A percentile compares a stretch with the other conserved stretches of the same genome.
Evolutionary conservation across 2,113 vertebrate genomes (phyloP).

Genomic region (Pholis gunnellus): DNA sequence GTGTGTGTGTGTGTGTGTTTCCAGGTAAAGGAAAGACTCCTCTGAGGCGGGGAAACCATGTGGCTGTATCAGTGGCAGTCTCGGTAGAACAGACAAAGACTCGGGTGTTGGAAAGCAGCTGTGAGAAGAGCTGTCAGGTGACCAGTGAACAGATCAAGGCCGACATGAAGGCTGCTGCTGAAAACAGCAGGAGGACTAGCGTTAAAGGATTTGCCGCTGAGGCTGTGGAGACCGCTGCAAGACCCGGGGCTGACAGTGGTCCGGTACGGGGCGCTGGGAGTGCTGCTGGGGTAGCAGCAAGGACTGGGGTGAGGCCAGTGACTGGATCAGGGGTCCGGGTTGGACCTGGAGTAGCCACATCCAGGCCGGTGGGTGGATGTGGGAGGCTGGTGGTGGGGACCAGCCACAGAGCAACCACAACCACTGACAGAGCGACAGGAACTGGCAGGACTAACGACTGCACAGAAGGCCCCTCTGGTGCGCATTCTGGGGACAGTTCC

Average conservation of each 20-base stretch:
- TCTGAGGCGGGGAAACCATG: slow-evolving; percentile 84
- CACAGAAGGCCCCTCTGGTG: background rate
- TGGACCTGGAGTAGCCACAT: slow-evolving; percentile 22
- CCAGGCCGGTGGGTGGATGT: slow-evolving; percentile 26
- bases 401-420: slow-evolving; percentile 8
- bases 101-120: slow-evolving; percentile 85
- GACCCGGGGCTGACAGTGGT: slow-evolving; percentile 42
- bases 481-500: background rate
- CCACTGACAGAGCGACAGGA: slow-evolving; percentile 27
- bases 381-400: slow-evolving; percentile 20
- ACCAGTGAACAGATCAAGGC: slow-evolving; percentile 99
- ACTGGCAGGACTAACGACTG: slow-evolving; percentile 16
- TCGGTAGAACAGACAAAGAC: background rate
- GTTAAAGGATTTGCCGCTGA: slow-evolving; percentile 37
- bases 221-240: background rate
- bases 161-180: slow-evolving; percentile 96
- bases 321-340: slow-evolving; percentile 37
- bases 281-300: slow-evolving; percentile 26
- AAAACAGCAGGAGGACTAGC: slow-evolving; percentile 76
- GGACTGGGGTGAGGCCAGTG: slow-evolving; percentile 9
- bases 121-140: slow-evolving; percentile 98
- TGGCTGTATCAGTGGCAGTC: background rate
- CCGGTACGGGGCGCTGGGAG: slow-evolving; percentile 5
- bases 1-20: slow-evolving; percentile 21
- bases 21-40: slow-evolving; percentile 98